These are phyloP conservation scores for Phortica variegata DNA, from an alignment of 1,140 invertebrate genomes.

Conservation along the genomic window DNA sequence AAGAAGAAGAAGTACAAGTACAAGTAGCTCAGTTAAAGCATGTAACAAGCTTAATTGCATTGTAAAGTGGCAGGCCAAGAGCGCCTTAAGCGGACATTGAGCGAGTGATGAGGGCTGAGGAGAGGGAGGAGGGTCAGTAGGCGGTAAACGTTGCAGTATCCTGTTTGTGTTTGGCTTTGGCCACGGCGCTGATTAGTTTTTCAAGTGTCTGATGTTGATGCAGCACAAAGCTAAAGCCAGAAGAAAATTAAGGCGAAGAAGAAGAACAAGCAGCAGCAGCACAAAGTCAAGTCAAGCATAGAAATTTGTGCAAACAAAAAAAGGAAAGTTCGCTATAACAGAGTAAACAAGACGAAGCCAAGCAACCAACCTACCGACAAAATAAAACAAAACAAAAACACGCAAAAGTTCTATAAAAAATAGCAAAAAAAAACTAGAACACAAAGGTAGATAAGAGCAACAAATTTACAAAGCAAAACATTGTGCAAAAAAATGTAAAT, in stretches of 20 bases:
- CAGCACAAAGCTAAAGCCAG: conserved; percentile 16
- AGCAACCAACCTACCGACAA: too few species aligned
- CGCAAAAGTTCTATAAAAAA: conserved; percentile 20
- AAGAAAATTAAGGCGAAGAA: conserved; percentile 1
- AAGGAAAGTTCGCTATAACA: too few species aligned
- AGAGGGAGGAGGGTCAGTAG: conserved; percentile 10
- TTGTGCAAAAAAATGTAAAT: too few species aligned
- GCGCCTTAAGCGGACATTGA: too few species aligned
- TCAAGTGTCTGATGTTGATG: conserved; percentile 46
- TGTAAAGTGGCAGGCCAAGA: conserved; percentile 31
- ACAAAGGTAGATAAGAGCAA: not conserved
- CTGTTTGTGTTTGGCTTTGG: conserved; percentile 19
- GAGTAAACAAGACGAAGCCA: too few species aligned
- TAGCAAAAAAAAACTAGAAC: conserved; percentile 1
- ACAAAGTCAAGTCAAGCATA: conserved; percentile 6
- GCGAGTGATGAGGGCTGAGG: conserved; percentile 5
- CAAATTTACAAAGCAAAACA: too few species aligned
- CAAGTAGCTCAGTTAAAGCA: conserved; percentile 1
- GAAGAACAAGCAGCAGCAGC: not conserved
- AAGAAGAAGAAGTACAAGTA: too few species aligned
- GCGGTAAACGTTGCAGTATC: conserved; percentile 11
- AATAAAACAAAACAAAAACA: conserved; percentile 48
- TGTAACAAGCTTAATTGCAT: conserved; percentile 52
- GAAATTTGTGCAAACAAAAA: conserved; percentile 37
- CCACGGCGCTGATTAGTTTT: conserved; percentile 46